These are phyloP conservation scores for Hipparchia semele DNA, from an alignment of 2,888 invertebrate species.

Conservation along the genomic window DNA sequence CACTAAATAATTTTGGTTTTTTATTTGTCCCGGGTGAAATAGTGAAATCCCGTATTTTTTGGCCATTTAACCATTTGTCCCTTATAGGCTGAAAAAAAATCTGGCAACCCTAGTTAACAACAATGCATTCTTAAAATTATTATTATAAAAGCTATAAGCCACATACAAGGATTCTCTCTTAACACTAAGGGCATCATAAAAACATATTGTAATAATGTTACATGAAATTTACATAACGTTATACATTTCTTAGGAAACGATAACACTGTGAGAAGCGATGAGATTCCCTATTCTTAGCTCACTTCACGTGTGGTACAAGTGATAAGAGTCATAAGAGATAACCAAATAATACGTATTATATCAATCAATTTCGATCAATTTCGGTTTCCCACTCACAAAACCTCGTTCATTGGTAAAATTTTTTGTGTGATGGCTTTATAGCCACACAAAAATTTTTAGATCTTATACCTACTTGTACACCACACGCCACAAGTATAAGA, in stretches of 20 bases:
- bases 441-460: too few relatives aligned
- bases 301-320: constrained; percentile 28
- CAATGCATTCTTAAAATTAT: too few relatives aligned
- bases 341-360: background rate
- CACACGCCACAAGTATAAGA: too few relatives aligned
- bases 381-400: background rate
- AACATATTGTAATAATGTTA: constrained; percentile 18
- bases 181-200: constrained; percentile 2
- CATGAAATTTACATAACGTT: constrained; percentile 43
- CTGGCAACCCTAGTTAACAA: too few relatives aligned
- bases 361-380: background rate
- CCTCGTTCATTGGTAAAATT: too few relatives aligned
- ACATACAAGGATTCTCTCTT: background rate
- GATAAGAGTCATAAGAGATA: background rate
- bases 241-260: constrained; percentile 47
- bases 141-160: background rate
- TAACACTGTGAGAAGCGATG: constrained; percentile 43
- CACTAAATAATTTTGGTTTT: too few relatives aligned
- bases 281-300: constrained; percentile 51
- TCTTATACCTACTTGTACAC: too few relatives aligned
- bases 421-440: too few relatives aligned
- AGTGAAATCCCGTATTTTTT: too few relatives aligned
- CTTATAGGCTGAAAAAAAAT: too few relatives aligned
- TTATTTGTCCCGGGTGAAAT: too few relatives aligned
- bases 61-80: too few relatives aligned